Percentiles rank a stretch among this genome's conserved stretches.
Evolutionary conservation across 2,888 invertebrate genomes (phyloP).

Genomic region (Pseudoips prasinana): DNA sequence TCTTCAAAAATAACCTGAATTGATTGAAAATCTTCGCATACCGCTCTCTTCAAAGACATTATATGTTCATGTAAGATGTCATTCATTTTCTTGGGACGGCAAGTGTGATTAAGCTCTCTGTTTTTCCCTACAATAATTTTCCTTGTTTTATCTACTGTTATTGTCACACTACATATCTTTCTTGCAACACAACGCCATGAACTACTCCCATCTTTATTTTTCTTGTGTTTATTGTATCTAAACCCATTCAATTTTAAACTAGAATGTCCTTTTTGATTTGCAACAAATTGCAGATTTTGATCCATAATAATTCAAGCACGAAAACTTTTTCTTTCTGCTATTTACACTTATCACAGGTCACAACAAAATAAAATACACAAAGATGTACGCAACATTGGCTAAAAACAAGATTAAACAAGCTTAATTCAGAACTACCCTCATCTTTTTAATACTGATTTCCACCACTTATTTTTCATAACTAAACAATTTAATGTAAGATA

Average conservation of each 20-base stretch:
- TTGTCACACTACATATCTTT: constrained; percentile 5
- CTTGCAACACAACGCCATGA: constrained; percentile 5
- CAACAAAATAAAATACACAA: no score
- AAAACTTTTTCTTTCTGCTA: no score
- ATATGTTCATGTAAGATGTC: constrained; percentile 6
- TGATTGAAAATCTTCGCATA: constrained; percentile 8
- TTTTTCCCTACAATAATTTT: constrained; percentile 5
- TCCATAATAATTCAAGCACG: constrained; percentile 1
- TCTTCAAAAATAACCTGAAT: constrained; percentile 6
- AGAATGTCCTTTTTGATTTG: constrained; percentile 6
- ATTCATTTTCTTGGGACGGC: not conserved
- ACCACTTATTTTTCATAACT: no score
- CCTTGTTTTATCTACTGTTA: constrained; percentile 5
- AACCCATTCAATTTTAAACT: constrained; percentile 9
- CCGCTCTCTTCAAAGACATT: constrained; percentile 5
- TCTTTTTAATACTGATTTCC: no score
- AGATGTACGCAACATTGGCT: no score
- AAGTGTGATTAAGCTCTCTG: constrained; percentile 7
- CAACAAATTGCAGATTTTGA: constrained; percentile 4
- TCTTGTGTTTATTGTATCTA: constrained; percentile 9
- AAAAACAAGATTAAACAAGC: no score
- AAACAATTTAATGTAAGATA: no score
- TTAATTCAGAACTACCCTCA: no score
- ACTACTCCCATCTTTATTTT: constrained; percentile 4
- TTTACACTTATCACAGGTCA: no score